Conservation (phyloP, 2,113 vertebrate species). For the Laterallus jamaicensis region DNA sequence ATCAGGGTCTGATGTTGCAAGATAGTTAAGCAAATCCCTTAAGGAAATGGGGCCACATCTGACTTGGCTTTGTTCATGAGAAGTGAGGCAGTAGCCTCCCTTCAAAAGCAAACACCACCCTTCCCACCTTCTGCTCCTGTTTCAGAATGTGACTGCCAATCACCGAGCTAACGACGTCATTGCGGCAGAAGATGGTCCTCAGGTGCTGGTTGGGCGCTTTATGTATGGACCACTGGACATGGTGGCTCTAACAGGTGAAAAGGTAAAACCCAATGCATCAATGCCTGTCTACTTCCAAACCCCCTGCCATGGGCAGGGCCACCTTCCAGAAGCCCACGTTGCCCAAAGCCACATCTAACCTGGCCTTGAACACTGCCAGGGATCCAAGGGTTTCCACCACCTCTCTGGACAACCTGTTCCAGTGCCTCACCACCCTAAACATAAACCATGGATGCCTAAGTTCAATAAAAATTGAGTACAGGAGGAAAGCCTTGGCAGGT, state of each 20-base stretch:
- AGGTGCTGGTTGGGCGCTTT: constrained; percentile 92
- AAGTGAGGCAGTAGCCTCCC: background rate
- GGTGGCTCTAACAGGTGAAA: constrained; percentile 97
- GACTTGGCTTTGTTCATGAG: background rate
- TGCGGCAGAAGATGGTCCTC: constrained; percentile 88
- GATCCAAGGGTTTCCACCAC: too few species aligned
- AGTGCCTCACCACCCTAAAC: too few species aligned
- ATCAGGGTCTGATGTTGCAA: background rate
- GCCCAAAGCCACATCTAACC: too few species aligned
- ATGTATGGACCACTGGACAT: constrained; percentile 99
- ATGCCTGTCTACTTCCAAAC: too few species aligned
- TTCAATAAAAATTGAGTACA: background rate
- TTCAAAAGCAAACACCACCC: background rate
- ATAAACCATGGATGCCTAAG: background rate
- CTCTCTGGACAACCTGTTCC: too few species aligned
- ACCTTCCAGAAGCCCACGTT: too few species aligned
- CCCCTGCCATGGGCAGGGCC: too few species aligned
- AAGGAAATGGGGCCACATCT: background rate
- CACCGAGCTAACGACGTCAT: constrained; percentile 95
- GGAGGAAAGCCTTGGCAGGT: background rate
- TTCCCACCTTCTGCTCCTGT: background rate
- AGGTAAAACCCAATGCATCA: constrained; percentile 75
- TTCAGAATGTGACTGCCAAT: constrained; percentile 94
- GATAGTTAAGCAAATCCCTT: background rate
- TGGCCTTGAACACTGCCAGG: too few species aligned